These are phyloP conservation scores for Pipistrellus kuhlii DNA, from an alignment of 2,797 vertebrate genomes.

Conservation along the genomic window DNA sequence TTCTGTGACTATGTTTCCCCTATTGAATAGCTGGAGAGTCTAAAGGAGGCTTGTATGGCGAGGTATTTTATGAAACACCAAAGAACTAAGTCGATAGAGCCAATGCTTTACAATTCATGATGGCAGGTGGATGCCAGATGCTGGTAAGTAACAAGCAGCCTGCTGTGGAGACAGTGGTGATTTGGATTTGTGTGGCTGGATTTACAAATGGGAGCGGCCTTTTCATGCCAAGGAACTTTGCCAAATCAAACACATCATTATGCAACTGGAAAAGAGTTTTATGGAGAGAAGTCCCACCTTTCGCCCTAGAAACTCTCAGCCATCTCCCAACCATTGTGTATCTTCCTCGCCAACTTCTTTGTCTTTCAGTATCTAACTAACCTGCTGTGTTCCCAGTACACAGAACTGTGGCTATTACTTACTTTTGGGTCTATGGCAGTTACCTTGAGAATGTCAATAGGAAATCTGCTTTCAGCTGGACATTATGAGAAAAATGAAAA, in stretches of 20 bases:
- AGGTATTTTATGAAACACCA: neutral
- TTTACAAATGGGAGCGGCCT: neutral
- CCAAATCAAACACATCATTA: neutral
- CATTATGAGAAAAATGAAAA: accelerated
- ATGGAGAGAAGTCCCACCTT: accelerated
- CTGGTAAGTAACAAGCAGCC: neutral
- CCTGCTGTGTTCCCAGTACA: neutral
- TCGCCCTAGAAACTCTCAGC: too few species aligned
- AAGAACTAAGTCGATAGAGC: neutral
- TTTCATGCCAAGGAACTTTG: neutral
- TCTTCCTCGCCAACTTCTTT: neutral
- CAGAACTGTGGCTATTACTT: neutral
- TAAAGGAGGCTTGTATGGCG: neutral
- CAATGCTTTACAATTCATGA: neutral
- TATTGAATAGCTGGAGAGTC: neutral
- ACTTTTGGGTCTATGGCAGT: neutral
- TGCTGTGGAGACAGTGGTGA: accelerated
- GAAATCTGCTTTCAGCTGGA: too few species aligned
- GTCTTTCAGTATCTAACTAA: neutral
- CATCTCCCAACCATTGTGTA: too few species aligned
- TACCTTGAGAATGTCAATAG: neutral
- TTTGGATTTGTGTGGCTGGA: neutral
- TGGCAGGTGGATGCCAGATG: neutral
- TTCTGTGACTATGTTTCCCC: neutral
- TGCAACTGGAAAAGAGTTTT: neutral